Conservation (phyloP, 2,113 vertebrate species). For the Peromyscus leucopus region DNA sequence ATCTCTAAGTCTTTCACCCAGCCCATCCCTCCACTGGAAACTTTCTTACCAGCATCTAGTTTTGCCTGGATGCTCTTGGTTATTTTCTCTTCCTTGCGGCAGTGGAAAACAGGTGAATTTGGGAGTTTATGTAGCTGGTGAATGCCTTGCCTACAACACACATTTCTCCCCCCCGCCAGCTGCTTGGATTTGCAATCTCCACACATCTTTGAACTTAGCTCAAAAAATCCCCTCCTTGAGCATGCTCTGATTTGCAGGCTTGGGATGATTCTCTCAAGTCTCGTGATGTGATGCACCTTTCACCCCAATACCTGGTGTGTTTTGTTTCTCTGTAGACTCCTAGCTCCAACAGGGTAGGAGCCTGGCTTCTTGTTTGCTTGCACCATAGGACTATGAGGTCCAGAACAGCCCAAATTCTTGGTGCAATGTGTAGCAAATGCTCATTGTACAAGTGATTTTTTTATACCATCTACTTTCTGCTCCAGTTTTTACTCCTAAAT, state of each 20-base stretch:
- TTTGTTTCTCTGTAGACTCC: not conserved
- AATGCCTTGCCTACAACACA: not conserved
- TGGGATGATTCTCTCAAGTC: not conserved
- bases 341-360: not conserved
- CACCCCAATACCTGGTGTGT: rapidly evolving
- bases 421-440: not conserved
- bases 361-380: not conserved
- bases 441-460: not conserved
- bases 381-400: not conserved
- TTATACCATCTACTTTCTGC: not conserved
- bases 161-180: not conserved
- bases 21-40: not conserved
- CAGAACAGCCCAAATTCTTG: too few species aligned
- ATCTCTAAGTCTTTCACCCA: not conserved
- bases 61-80: not conserved
- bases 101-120: not conserved
- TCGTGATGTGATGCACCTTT: not conserved
- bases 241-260: not conserved
- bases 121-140: not conserved
- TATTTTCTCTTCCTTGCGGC: not conserved
- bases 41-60: not conserved
- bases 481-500: not conserved
- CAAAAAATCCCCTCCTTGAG: not conserved
- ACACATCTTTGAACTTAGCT: not conserved
- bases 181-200: not conserved